Evolutionary conservation across 2,113 vertebrate species (phyloP).

Genomic region (Sterna hirundo): DNA sequence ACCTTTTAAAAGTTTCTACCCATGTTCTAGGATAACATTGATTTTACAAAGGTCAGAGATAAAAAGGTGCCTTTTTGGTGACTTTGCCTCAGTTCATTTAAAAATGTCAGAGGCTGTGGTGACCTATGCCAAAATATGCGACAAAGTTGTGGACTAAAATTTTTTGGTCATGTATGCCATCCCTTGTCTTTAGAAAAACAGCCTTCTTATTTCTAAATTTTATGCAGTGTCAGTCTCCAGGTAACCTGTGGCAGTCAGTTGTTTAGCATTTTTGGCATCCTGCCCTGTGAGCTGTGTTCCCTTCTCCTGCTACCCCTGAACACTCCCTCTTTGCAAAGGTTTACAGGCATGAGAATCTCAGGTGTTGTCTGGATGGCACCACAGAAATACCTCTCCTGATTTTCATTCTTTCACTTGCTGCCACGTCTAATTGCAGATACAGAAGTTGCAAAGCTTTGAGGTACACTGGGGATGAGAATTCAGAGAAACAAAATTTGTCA

Average conservation of each 20-base stretch:
- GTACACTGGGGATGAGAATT: not conserved
- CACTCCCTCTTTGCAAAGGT: not conserved
- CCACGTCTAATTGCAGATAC: not conserved
- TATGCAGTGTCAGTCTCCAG: not conserved
- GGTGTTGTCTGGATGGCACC: not conserved
- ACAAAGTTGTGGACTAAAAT: not conserved
- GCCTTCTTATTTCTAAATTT: not conserved
- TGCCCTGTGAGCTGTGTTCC: not conserved
- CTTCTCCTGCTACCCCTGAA: not conserved
- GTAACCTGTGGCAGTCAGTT: not conserved
- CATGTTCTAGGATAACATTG: not conserved
- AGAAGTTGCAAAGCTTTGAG: not conserved
- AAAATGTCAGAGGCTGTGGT: not conserved
- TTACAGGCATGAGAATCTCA: not conserved
- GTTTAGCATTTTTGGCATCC: not conserved
- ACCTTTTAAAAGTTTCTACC: not conserved
- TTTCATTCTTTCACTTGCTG: not conserved
- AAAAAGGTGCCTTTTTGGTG: not conserved
- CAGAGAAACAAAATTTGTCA: not conserved
- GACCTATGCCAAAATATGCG: not conserved
- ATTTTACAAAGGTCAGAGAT: not conserved
- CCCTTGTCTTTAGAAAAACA: not conserved
- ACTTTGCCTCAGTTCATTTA: not conserved
- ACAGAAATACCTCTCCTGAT: not conserved
- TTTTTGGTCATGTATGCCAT: not conserved